Evolutionary conservation across 2,113 vertebrate species (phyloP).

Genomic region (Phylloscopus whistleri): DNA sequence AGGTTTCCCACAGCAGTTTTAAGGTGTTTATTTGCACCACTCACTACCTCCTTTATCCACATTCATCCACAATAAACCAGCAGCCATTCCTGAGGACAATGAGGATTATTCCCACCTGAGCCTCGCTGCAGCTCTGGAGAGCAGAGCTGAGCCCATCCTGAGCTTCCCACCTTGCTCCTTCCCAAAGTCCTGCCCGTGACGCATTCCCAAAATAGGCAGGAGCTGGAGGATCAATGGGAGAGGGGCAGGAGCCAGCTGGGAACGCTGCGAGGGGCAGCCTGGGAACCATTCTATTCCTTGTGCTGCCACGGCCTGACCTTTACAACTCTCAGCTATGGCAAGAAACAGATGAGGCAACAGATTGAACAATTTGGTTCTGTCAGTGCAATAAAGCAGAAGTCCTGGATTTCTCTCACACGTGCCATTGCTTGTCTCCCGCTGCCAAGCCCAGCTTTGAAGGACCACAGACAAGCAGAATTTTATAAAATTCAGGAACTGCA

Average conservation of each 20-base stretch:
- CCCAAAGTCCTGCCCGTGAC: not conserved
- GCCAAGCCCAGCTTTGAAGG: constrained; percentile 46
- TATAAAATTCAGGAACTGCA: not conserved
- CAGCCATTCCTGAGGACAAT: accelerated
- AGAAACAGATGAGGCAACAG: constrained; percentile 67
- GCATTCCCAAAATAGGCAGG: constrained; percentile 38
- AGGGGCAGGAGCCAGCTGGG: constrained; percentile 43
- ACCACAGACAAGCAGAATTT: not conserved
- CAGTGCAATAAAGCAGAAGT: constrained; percentile 71
- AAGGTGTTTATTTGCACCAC: not conserved
- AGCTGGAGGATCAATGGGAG: constrained; percentile 9
- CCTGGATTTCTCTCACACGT: constrained; percentile 57
- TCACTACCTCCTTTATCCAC: too few relatives aligned
- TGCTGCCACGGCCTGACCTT: constrained; percentile 57
- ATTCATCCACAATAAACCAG: not conserved
- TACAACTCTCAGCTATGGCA: constrained; percentile 56
- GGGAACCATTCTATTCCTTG: constrained; percentile 38
- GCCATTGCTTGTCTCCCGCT: constrained; percentile 42
- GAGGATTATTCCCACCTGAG: not conserved
- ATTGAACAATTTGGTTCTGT: constrained; percentile 67
- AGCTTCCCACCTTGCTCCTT: not conserved
- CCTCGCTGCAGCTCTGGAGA: not conserved
- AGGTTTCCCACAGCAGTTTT: not conserved
- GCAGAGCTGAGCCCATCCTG: accelerated
- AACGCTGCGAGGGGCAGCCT: constrained; percentile 23